Base-by-base conservation (phyloP, 2,797 vertebrate genomes). In the Gastrophryne carolinensis region DNA sequence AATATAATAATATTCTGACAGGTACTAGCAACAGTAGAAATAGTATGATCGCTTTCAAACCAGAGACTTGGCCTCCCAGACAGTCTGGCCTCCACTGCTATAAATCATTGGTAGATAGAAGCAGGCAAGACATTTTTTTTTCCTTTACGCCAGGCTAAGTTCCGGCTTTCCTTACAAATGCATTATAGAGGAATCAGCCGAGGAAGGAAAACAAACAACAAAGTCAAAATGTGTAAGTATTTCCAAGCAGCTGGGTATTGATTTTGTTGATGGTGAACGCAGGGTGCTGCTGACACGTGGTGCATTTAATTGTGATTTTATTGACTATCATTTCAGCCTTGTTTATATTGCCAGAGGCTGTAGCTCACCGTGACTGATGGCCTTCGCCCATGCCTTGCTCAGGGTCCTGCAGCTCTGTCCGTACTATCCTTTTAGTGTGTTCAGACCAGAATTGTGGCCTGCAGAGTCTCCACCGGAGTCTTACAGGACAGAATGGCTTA, bases 241-340 rank as follows among this genome's bases (percentile, higher is more conserved):
- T 85, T 85, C 79, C 75, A 77, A 83, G 63, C 72, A 77, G 75
- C 80, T 83, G 75, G 65, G 75, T 84, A 86, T 84, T 83, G 81
- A 85, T 86, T 83, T 78, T 78, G 73, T 81, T 84, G 86, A 82
- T 87, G 85, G 80, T 82, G 82, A 85, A 75, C 79, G 66, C 75
- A 79, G 58, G 78, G 83, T 82, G 82, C 81, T 0, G 61, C 81
- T 86, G 84, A 85, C 83, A 82, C 66, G 81, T 71, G 63, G 64
- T 70, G 78, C 82, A 83, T 79, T 82, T 87, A 84, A 88, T 84
- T 86, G 85, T 86, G 83, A 84, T 86, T 86, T 83, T 86, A 86
- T 86, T 85, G 85, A 84, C 84, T 84, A 84, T 85, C 80, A 85
- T 87, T 88, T 88, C 78, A 87, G 57, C 75, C 84, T 85, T 86